These are phyloP conservation scores for Ichneumoninae sp. DNA, from an alignment of 2,888 invertebrate genomes.

Conservation along the genomic window DNA sequence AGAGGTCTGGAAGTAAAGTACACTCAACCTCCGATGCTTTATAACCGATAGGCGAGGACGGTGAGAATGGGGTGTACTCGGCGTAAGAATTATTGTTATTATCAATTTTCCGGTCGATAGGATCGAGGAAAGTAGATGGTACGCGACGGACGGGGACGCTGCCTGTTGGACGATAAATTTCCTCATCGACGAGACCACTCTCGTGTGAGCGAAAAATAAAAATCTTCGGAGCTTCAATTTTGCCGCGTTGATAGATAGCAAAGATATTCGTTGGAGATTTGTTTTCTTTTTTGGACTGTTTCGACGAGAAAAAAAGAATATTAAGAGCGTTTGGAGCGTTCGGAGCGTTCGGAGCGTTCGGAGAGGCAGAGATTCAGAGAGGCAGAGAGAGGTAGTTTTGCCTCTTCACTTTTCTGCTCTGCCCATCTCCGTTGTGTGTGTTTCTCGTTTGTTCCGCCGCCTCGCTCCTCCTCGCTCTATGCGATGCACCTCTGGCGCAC, in stretches of 20 bases:
- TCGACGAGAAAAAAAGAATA: slow-evolving; percentile 7
- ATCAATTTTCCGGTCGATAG: slow-evolving; percentile 56
- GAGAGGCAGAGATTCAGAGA: slow-evolving; percentile 5
- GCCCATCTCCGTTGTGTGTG: background rate
- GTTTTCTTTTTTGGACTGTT: too few species aligned
- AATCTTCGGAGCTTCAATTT: slow-evolving; percentile 16
- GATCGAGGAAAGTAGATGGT: slow-evolving; percentile 8
- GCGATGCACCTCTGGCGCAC: slow-evolving; percentile 41
- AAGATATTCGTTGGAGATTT: slow-evolving; percentile 11
- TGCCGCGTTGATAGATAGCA: slow-evolving; percentile 1
- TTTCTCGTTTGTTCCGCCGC: slow-evolving; percentile 45
- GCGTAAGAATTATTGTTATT: slow-evolving; percentile 57
- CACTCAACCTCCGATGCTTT: slow-evolving; percentile 30
- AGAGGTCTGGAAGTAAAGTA: slow-evolving; percentile 23
- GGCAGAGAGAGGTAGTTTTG: slow-evolving; percentile 23
- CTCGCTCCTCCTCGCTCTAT: slow-evolving; percentile 24
- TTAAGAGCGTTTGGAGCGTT: background rate
- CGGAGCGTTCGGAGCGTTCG: slow-evolving; percentile 19
- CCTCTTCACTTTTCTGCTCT: slow-evolving; percentile 21
- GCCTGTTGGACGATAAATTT: slow-evolving; percentile 32
- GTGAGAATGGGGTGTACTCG: slow-evolving; percentile 1
- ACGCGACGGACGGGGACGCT: slow-evolving; percentile 1
- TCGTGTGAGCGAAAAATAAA: background rate
- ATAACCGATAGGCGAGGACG: slow-evolving; percentile 11
- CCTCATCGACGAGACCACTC: background rate